phyloP scores from a whole-genome alignment of 2,113 vertebrate species.

The Laterallus jamaicensis region DNA sequence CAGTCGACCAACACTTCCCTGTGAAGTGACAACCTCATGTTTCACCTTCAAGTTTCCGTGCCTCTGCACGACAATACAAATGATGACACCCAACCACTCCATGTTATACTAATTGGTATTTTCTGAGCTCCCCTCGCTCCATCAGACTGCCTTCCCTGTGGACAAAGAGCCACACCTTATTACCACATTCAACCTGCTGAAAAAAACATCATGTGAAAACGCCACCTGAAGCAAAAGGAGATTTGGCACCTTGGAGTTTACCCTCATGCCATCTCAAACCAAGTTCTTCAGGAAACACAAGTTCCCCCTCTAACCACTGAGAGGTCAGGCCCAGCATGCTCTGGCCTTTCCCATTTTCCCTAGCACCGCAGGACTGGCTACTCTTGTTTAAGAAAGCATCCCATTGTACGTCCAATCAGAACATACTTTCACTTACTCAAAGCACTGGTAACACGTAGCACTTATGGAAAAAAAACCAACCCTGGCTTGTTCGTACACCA shows the following conservation, averaged over 20 bases:
- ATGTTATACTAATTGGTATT: neutral
- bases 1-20: fast-evolving
- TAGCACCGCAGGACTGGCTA: neutral
- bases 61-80: neutral
- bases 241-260: neutral
- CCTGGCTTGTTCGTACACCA: neutral
- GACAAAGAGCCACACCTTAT: neutral
- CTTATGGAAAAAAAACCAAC: neutral
- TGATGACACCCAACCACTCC: neutral
- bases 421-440: neutral
- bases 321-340: neutral
- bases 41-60: neutral
- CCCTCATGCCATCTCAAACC: neutral
- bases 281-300: neutral
- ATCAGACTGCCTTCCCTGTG: neutral
- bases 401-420: neutral
- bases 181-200: neutral
- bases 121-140: neutral
- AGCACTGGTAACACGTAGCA: neutral
- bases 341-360: neutral
- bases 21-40: fast-evolving
- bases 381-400: neutral
- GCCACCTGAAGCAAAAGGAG: neutral
- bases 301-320: neutral
- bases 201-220: neutral